phyloP scores from a whole-genome alignment of 2,888 invertebrate species.

The Stenichneumon culpator region DNA sequence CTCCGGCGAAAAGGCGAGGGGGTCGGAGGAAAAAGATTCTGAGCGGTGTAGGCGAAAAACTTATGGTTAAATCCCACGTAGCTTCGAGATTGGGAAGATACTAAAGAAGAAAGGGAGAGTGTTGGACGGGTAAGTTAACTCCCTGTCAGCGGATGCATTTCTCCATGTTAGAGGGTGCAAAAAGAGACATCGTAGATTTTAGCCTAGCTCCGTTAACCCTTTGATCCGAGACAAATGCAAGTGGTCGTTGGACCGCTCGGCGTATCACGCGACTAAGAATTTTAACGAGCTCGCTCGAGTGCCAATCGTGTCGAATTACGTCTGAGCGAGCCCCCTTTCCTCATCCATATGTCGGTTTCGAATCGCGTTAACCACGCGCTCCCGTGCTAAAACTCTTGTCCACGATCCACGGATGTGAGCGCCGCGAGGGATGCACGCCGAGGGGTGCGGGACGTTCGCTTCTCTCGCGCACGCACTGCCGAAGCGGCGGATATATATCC shows the following conservation, averaged over 20 bases:
- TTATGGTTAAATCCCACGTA: not conserved
- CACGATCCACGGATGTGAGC: conserved; percentile 44
- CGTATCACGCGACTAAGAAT: conserved; percentile 21
- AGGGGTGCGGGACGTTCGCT: conserved; percentile 67
- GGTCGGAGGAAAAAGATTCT: conserved; percentile 7
- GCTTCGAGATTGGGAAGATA: too few species aligned
- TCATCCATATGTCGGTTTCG: conserved; percentile 80
- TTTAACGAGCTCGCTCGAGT: conserved; percentile 62
- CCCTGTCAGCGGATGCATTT: not conserved
- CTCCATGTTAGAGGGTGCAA: not conserved
- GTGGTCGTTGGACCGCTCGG: not conserved
- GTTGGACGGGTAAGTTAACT: not conserved
- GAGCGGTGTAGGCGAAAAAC: conserved; percentile 1
- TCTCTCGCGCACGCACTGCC: conserved; percentile 10
- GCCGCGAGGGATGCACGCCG: conserved; percentile 54
- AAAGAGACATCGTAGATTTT: not conserved
- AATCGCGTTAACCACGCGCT: conserved; percentile 78
- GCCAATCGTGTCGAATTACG: conserved; percentile 49
- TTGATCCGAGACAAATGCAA: conserved; percentile 29
- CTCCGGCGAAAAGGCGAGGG: conserved; percentile 68
- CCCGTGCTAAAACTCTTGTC: conserved; percentile 62
- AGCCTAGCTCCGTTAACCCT: not conserved
- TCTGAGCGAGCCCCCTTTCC: conserved; percentile 11
- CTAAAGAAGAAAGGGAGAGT: not conserved
- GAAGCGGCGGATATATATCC: conserved; percentile 19